phyloP scores from a whole-genome alignment of 2,113 vertebrate species.

The Hypomesus transpacificus region DNA sequence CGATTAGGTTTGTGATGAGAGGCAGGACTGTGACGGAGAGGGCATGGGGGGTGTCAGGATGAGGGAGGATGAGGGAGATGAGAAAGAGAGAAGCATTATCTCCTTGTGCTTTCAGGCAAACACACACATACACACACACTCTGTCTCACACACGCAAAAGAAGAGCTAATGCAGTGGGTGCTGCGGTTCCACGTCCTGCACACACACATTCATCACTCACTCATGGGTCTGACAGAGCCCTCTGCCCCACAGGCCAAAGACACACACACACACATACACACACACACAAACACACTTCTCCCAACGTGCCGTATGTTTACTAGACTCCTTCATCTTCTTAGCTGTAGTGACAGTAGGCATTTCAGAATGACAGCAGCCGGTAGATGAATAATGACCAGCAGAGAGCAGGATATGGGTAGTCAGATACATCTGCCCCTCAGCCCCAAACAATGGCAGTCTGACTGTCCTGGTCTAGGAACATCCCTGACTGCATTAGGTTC shows the following conservation, averaged over 20 bases:
- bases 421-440: slow-evolving; percentile 18
- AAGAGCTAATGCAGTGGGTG: slow-evolving; percentile 54
- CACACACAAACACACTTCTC: slow-evolving; percentile 5
- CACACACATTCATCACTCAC: slow-evolving; percentile 68
- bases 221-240: slow-evolving; percentile 60
- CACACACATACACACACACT: slow-evolving; percentile 15
- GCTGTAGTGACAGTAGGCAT: slow-evolving; percentile 18
- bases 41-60: slow-evolving; percentile 71
- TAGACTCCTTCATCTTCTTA: slow-evolving; percentile 24
- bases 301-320: slow-evolving; percentile 22
- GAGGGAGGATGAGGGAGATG: slow-evolving; percentile 70
- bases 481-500: too few relatives aligned
- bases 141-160: slow-evolving; percentile 26
- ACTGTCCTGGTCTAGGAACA: too few relatives aligned
- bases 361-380: slow-evolving; percentile 30
- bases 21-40: slow-evolving; percentile 70
- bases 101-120: slow-evolving; percentile 37
- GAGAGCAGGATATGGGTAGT: slow-evolving; percentile 11
- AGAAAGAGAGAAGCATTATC: slow-evolving; percentile 67
- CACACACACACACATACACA: slow-evolving; percentile 43
- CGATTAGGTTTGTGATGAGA: slow-evolving; percentile 76
- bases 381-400: slow-evolving; percentile 28
- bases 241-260: slow-evolving; percentile 53
- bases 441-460: neutral
- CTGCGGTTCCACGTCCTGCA: slow-evolving; percentile 51